A percentile compares a stretch with the other conserved stretches of the same genome.
phyloP scores from a whole-genome alignment of 2,888 invertebrate genomes.

The Papilio elwesi region DNA sequence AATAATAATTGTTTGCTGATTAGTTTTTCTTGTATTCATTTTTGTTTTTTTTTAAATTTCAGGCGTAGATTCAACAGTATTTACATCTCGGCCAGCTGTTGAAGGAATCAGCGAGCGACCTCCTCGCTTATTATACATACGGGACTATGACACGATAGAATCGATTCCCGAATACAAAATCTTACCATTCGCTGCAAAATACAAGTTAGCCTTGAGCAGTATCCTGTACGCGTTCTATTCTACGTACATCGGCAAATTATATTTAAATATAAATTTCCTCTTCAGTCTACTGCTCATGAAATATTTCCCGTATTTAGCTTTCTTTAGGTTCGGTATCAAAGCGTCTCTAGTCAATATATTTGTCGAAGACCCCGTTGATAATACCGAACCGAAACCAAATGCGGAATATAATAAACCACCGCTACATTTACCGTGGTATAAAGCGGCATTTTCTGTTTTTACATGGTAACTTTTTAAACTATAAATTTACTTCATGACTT shows the following conservation, averaged over 20 bases:
- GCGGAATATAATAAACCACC: slow-evolving; percentile 59
- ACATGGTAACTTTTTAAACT: slow-evolving; percentile 51
- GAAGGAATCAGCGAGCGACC: slow-evolving; percentile 57
- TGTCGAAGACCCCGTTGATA: slow-evolving; percentile 66
- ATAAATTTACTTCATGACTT: slow-evolving; percentile 56
- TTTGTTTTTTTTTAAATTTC: slow-evolving; percentile 41
- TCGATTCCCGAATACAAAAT: slow-evolving; percentile 73
- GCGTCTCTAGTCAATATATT: slow-evolving; percentile 86
- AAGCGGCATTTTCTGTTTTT: slow-evolving; percentile 52
- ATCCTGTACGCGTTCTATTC: slow-evolving; percentile 62
- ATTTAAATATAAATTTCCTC: slow-evolving; percentile 85
- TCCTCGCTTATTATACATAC: slow-evolving; percentile 64
- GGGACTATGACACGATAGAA: slow-evolving; percentile 73
- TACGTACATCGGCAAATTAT: slow-evolving; percentile 81
- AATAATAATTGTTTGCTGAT: too few relatives aligned
- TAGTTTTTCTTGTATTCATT: too few relatives aligned
- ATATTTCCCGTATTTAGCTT: slow-evolving; percentile 88
- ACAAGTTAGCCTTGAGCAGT: slow-evolving; percentile 57
- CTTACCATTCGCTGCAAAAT: slow-evolving; percentile 57
- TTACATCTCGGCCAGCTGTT: slow-evolving; percentile 58
- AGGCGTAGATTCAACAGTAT: slow-evolving; percentile 63
- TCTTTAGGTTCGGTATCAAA: slow-evolving; percentile 85
- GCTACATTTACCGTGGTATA: slow-evolving; percentile 59
- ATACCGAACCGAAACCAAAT: slow-evolving; percentile 64
- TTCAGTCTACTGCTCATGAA: slow-evolving; percentile 85